Evolutionary conservation across 23 tunicate species (phyloP), one percentile per base, ranked within the genome.

Genomic region (Styela plicata): DNA sequence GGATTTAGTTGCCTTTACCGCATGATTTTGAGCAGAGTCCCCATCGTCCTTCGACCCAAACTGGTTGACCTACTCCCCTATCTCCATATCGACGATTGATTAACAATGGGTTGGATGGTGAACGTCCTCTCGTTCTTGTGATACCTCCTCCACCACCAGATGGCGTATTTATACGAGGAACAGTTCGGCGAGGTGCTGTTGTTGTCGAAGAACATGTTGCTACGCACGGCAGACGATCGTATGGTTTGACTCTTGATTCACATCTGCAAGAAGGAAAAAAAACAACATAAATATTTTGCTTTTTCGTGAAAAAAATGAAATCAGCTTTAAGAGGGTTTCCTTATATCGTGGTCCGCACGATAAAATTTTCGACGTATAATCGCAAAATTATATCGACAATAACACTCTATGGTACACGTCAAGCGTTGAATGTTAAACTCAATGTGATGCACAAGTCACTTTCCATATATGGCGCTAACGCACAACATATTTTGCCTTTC

Each of bases 1-100:
- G 62, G 33, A 37, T 77, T 93, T 93, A 63, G 74, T 85, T n/a
- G n/a, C 98, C 98, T 19, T 74, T 67, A 1, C 92, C 98, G 53
- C 98, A 93, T 1, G 98, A 88, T 23, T 53, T 36, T 62, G 98
- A 93, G 61, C 98, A 93, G 7, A 87, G 77, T 3, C 90, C 87
- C 98, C 98, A 93, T 53, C 63, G 63, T 19, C 98, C 98, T 34
- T 77, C 87, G 52, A 63, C 75, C 98, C 98, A 93, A 33, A 81
- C 33, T 13, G 93, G 83, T 68, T 36, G 31, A 0, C 79, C 78
- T 13, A 18, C 53, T 28, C 17, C 25, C 22, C 78, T 18, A 32
- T 73, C 78, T 67, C 64, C 26, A 57, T 33, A 76, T 67, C 71
- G 71, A 19, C 77, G 77, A 29, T 53, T 21, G 21, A 76, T 13